Evolutionary conservation across 2,888 invertebrate genomes (phyloP).

Genomic region (Lacanobia oleracea): DNA sequence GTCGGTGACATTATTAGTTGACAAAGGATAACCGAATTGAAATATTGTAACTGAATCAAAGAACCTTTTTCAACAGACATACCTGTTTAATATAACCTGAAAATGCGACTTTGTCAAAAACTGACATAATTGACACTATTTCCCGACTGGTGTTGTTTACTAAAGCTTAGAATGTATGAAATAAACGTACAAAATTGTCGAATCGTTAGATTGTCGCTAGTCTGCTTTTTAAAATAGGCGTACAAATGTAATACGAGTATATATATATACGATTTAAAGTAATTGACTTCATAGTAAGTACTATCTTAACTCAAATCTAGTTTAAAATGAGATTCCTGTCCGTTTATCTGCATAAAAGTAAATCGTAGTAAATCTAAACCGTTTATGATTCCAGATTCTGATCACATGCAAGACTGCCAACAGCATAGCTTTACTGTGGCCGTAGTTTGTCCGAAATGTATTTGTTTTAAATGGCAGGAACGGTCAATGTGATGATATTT

Average conservation of each 20-base stretch:
- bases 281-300: neutral
- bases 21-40: neutral
- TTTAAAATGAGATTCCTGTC: slow-evolving; percentile 8
- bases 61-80: neutral
- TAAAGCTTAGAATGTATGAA: too few relatives aligned
- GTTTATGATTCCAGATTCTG: neutral
- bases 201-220: too few relatives aligned
- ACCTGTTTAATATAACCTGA: too few relatives aligned
- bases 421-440: neutral
- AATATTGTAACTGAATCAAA: neutral
- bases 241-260: too few relatives aligned
- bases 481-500: too few relatives aligned
- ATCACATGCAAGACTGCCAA: neutral
- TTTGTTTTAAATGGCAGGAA: neutral
- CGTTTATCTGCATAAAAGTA: neutral
- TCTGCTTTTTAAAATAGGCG: too few relatives aligned
- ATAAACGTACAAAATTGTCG: too few relatives aligned
- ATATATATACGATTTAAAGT: neutral
- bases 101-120: too few relatives aligned
- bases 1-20: neutral
- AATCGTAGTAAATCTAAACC: neutral
- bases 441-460: neutral
- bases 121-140: too few relatives aligned
- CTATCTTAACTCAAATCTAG: slow-evolving; percentile 12
- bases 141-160: too few relatives aligned